Conservation (phyloP, 2,888 invertebrate genomes). For the Nephrocerus scutellatus region DNA sequence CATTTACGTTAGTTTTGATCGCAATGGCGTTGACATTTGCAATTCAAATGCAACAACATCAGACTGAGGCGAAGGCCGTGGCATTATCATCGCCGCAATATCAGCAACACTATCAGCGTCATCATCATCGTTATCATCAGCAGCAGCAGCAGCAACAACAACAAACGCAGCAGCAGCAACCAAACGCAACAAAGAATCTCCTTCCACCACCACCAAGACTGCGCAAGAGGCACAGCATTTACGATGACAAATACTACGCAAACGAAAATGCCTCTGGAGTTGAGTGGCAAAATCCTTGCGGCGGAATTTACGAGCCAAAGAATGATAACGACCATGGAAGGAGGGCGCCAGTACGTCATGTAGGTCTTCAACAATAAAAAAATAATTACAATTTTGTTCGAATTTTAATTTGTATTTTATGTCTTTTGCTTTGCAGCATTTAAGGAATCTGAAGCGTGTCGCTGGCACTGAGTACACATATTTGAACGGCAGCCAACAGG, state of each 20-base stretch:
- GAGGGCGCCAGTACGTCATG: not conserved
- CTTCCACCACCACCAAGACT: too few relatives aligned
- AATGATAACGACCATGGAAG: too few relatives aligned
- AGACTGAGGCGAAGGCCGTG: too few relatives aligned
- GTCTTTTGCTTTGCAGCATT: conserved; percentile 27
- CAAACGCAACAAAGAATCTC: too few relatives aligned
- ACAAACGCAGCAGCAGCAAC: too few relatives aligned
- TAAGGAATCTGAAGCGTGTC: conserved; percentile 32
- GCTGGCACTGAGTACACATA: conserved; percentile 34
- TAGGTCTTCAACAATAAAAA: not conserved
- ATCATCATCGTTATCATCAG: too few relatives aligned
- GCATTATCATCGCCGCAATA: too few relatives aligned
- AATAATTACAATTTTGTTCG: not conserved
- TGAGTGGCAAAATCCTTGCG: conserved; percentile 40
- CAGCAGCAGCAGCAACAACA: too few relatives aligned
- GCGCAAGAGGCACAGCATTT: conserved; percentile 39
- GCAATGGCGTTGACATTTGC: too few relatives aligned
- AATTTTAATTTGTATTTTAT: conserved; percentile 2
- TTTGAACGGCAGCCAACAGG: conserved; percentile 31
- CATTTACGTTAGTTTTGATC: too few relatives aligned
- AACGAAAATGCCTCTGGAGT: conserved; percentile 35
- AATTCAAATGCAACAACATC: too few relatives aligned
- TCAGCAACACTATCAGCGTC: too few relatives aligned
- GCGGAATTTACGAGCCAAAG: conserved; percentile 32
- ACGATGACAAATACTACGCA: conserved; percentile 31